Evolutionary conservation across 2,888 invertebrate genomes (phyloP), one percentile per base, ranked within the genome.

Genomic region (Hetaerina titia): DNA sequence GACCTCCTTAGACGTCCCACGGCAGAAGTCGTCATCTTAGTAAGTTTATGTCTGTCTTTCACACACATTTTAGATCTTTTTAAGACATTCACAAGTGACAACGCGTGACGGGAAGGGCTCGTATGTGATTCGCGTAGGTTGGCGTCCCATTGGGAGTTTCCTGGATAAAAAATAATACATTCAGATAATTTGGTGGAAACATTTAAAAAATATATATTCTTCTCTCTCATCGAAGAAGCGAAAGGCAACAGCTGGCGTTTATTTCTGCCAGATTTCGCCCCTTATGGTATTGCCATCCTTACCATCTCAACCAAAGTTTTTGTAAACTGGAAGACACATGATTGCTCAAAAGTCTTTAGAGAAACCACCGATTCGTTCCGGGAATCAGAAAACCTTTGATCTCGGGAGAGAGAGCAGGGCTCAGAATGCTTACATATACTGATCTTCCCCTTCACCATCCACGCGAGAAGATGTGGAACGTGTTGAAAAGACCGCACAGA

Each of bases 391-490:
- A 74, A 22, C 69, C 92, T 92, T 92, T 92, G 92, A 92, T 92
- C 92, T 92, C n/a, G 5, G 25, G 45, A 22, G n/a, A 64, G 64
- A 64, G 69, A 9, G 45, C 45, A 63, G 90, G 56, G 45, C 17
- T 19, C 69, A 25, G 64, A 92, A 92, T 92, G 92, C 92, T 92
- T 92, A 92, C 92, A 74, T 92, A 69, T 60, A 92, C 69, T n/a
- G 15, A 69, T 2, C 17, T 57, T 57, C 81, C 81, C n/a, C 69
- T 22, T 11, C 81, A 15, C 81, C 4, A 81, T 89, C 58, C 56
- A 89, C 58, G 69, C 19, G 81, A 25, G 92, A 57, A 57, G n/a
- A n/a, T 9, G 58, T 57, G 90, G 56, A 45, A 56, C 69, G 89
- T 57, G 92, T 92, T 92, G 92, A 92, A 92, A 92, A 56, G 92